Base-by-base conservation (phyloP, 2,113 vertebrate genomes). In the Caracal caracal region DNA sequence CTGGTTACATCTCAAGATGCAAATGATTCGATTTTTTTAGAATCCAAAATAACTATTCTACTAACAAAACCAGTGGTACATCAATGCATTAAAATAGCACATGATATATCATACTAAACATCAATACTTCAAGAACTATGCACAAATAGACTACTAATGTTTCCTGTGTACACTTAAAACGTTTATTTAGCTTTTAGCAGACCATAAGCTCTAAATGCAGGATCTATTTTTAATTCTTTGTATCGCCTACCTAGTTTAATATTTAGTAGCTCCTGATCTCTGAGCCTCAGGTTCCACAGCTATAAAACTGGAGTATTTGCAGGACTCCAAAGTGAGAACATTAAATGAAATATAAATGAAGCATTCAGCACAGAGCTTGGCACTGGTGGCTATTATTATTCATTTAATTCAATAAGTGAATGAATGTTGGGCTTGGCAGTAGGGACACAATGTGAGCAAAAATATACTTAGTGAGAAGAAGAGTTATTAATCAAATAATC, bases 261-360 rank as follows among this genome's bases (percentile, higher is more conserved):
- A 37, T 43, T 81, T 75, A 86, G 65, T 90, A 90, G 20, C 3
- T 63, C 73, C 70, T 87, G 35, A 86, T 61, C 11, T 81, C 79
- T 90, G n/a, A 75, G 49, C 59, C 63, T 85, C 65, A 65, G 17
- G 47, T 85, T 80, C 63, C 88, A 82, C 33, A 68, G 19, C 59
- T 76, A 3, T 76, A 88, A 83, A 88, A 75, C 47, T 80, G 6
- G 16, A 88, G 13, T 79, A 95, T 88, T 82, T 92, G 71, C 3
- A 80, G 3, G 19, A 65, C 19, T 93, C 70, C 70, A 80, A 81
- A 84, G 13, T 90, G 43, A 85, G 71, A 76, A 65, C 20, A 85
- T 68, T 87, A 95, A 90, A 84, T 61, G 19, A 93, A 78, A 80
- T 68, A 24, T 90, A 97, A 91, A 88, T 86, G 93, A 96, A 83